Evolutionary conservation across 1,140 invertebrate genomes (phyloP).

Genomic region (Notospermus geniculatus): DNA sequence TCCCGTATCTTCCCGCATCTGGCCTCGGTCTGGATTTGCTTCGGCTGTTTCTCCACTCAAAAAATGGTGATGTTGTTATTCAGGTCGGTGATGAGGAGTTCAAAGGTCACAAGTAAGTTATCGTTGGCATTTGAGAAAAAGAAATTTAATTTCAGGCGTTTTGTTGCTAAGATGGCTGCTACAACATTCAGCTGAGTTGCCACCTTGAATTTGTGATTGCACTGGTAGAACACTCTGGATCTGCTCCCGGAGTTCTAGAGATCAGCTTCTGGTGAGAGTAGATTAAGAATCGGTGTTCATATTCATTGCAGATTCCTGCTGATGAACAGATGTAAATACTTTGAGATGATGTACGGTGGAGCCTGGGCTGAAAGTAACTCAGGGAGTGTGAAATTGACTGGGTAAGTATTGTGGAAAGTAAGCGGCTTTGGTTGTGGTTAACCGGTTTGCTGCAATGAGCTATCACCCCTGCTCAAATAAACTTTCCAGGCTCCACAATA

Average conservation of each 20-base stretch:
- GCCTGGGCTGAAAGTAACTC: slow-evolving; percentile 76
- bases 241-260: too few relatives aligned
- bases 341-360: slow-evolving; percentile 82
- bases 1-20: not conserved
- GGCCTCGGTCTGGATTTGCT: slow-evolving; percentile 4
- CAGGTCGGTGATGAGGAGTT: not conserved
- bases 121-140: too few relatives aligned
- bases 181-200: too few relatives aligned
- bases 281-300: not conserved
- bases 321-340: slow-evolving; percentile 84
- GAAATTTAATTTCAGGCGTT: too few relatives aligned
- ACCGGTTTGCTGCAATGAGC: too few relatives aligned
- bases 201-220: too few relatives aligned
- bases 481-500: too few relatives aligned
- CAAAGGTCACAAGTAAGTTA: not conserved
- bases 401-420: slow-evolving; percentile 63
- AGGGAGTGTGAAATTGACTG: slow-evolving; percentile 78
- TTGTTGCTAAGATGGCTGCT: too few relatives aligned
- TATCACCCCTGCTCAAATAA: too few relatives aligned
- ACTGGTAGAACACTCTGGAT: too few relatives aligned
- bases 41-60: not conserved
- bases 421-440: not conserved
- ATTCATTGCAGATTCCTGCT: slow-evolving; percentile 67
- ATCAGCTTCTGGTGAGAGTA: too few relatives aligned
- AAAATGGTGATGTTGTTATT: not conserved